Conservation (phyloP, 2,888 invertebrate genomes). For the Eupithecia vulgata region DNA sequence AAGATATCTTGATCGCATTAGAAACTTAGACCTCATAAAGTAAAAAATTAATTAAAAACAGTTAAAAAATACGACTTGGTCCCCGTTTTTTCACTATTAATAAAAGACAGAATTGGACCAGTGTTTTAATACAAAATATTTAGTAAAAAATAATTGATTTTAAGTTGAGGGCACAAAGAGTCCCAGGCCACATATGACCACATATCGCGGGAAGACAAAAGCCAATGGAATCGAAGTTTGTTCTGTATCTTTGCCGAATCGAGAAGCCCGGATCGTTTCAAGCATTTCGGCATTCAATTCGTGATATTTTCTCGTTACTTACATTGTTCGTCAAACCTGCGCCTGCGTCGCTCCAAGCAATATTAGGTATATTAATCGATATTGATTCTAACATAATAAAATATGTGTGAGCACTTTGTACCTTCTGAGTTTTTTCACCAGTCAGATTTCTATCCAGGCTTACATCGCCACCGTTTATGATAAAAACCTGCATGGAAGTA, state of each 20-base stretch:
- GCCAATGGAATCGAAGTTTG: neutral
- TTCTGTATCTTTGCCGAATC: neutral
- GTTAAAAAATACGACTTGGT: too few species aligned
- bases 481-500: neutral
- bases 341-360: neutral
- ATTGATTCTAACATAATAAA: neutral
- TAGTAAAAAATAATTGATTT: too few species aligned
- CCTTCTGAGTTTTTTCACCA: neutral
- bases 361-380: constrained; percentile 1
- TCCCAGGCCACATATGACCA: too few species aligned
- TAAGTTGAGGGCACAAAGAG: too few species aligned
- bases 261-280: neutral
- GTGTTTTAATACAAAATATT: too few species aligned
- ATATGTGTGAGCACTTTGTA: neutral
- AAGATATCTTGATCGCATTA: neutral
- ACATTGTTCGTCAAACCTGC: constrained; percentile 4
- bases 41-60: too few species aligned
- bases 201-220: neutral
- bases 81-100: too few species aligned
- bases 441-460: neutral
- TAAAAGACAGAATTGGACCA: too few species aligned
- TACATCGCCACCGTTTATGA: neutral
- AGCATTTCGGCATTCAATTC: constrained; percentile 12
- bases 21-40: too few species aligned
- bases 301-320: constrained; percentile 12